A percentile compares a stretch with the other conserved stretches of the same genome.
phyloP scores from a whole-genome alignment of 2,888 invertebrate species.

The Steinernema hermaphroditum region DNA sequence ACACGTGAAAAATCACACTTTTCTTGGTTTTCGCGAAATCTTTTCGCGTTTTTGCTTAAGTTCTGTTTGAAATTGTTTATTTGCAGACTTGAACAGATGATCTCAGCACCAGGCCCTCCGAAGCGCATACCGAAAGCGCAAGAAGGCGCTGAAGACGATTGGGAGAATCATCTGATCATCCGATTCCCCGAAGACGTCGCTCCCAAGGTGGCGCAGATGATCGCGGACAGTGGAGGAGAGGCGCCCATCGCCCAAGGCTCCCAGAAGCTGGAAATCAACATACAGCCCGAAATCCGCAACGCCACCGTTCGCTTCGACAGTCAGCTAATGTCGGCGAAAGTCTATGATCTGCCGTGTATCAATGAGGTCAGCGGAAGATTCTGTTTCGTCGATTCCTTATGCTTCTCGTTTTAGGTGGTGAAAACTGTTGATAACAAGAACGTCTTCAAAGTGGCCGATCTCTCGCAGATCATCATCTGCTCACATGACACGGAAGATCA shows the following conservation, averaged over 20 bases:
- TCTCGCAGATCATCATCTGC: constrained; percentile 77
- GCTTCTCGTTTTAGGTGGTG: constrained; percentile 73
- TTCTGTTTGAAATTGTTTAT: no score
- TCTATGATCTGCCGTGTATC: constrained; percentile 62
- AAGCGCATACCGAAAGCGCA: neutral
- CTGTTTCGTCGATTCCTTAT: neutral
- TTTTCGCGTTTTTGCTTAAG: no score
- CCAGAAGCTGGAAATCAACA: constrained; percentile 49
- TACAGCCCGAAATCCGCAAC: constrained; percentile 52
- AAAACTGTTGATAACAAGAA: constrained; percentile 95
- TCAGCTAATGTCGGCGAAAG: constrained; percentile 49
- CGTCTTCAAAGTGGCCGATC: constrained; percentile 95
- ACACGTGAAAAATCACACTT: no score
- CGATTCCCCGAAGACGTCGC: constrained; percentile 58
- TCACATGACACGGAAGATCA: constrained; percentile 34
- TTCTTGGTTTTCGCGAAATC: no score
- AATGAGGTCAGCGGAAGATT: constrained; percentile 50
- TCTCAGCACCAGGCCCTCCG: neutral
- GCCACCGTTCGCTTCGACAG: constrained; percentile 53
- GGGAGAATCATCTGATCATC: constrained; percentile 60
- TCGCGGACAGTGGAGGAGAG: constrained; percentile 37
- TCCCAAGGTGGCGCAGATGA: constrained; percentile 43
- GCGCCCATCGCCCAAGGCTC: no score
- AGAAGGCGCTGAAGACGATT: constrained; percentile 46
- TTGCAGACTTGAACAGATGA: no score